These are phyloP conservation scores for Drosophila anomalata DNA, from an alignment of 2,888 invertebrate genomes.

Conservation along the genomic window DNA sequence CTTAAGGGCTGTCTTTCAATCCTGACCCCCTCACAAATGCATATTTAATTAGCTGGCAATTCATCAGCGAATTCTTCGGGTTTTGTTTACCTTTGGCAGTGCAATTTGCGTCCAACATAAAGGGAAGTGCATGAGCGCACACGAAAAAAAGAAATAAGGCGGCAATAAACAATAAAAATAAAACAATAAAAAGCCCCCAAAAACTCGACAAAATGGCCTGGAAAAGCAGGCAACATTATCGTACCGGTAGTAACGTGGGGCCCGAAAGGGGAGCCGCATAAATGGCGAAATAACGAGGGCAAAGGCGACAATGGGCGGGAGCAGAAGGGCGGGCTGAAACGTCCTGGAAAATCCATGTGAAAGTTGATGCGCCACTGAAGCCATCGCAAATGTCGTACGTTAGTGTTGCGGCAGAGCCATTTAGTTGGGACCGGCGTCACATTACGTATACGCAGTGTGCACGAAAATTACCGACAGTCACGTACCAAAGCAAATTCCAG, in stretches of 20 bases:
- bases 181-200: constrained; percentile 20
- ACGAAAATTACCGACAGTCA: constrained; percentile 68
- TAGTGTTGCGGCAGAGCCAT: constrained; percentile 56
- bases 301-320: constrained; percentile 28
- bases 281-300: constrained; percentile 45
- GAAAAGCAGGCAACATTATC: constrained; percentile 51
- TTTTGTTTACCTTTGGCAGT: constrained; percentile 30
- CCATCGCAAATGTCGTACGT: constrained; percentile 65
- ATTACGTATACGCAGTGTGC: constrained; percentile 72
- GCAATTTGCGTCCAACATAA: constrained; percentile 43
- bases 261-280: constrained; percentile 32
- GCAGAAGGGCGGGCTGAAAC: constrained; percentile 6
- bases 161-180: constrained; percentile 69
- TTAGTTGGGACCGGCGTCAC: constrained; percentile 62
- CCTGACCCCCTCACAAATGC: background rate
- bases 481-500: constrained; percentile 52
- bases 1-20: background rate
- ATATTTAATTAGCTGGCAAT: constrained; percentile 66
- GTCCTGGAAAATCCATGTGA: constrained; percentile 2
- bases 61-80: constrained; percentile 41
- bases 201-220: constrained; percentile 42
- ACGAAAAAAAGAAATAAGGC: constrained; percentile 66
- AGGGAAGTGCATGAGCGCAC: constrained; percentile 40
- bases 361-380: constrained; percentile 21
- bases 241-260: constrained; percentile 12